These are phyloP conservation scores for Drosophila azteca DNA, from an alignment of 1,140 invertebrate species.

Conservation along the genomic window DNA sequence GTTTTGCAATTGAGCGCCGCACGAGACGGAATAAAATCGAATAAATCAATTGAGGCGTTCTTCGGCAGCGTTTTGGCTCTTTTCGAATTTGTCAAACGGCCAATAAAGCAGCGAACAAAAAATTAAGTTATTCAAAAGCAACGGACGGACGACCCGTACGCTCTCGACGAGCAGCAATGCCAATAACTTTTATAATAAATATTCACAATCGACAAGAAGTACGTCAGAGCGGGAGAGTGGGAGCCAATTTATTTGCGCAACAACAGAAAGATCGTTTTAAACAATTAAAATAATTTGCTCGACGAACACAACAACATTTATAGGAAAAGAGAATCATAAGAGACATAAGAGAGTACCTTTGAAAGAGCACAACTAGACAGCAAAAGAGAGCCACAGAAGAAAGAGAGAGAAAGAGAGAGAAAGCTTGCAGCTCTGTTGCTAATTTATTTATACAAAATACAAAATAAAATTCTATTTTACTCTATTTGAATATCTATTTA, in stretches of 20 bases:
- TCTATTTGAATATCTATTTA: constrained; percentile 21
- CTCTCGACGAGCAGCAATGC: constrained; percentile 21
- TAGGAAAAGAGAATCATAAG: constrained; percentile 30
- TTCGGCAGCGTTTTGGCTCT: constrained; percentile 32
- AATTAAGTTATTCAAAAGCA: constrained; percentile 63
- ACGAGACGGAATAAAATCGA: constrained; percentile 55
- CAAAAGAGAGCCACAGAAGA: constrained; percentile 8
- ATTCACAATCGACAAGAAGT: constrained; percentile 40
- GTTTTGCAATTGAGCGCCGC: constrained; percentile 54
- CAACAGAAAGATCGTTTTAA: constrained; percentile 66
- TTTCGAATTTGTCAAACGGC: constrained; percentile 78
- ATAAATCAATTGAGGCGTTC: constrained; percentile 79
- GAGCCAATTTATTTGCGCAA: constrained; percentile 64
- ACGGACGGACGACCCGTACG: not conserved
- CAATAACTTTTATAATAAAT: constrained; percentile 78
- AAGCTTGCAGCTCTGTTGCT: constrained; percentile 9
- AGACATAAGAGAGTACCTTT: not conserved
- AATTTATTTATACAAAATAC: constrained; percentile 65
- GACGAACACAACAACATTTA: constrained; percentile 39
- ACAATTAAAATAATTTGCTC: constrained; percentile 78
- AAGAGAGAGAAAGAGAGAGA: not conserved
- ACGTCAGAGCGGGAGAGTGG: constrained; percentile 30
- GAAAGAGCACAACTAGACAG: constrained; percentile 21
- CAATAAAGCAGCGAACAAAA: constrained; percentile 65
- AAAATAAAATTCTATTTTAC: constrained; percentile 42